phyloP scores from a whole-genome alignment of 2,888 invertebrate species.

The Catocala sponsa region DNA sequence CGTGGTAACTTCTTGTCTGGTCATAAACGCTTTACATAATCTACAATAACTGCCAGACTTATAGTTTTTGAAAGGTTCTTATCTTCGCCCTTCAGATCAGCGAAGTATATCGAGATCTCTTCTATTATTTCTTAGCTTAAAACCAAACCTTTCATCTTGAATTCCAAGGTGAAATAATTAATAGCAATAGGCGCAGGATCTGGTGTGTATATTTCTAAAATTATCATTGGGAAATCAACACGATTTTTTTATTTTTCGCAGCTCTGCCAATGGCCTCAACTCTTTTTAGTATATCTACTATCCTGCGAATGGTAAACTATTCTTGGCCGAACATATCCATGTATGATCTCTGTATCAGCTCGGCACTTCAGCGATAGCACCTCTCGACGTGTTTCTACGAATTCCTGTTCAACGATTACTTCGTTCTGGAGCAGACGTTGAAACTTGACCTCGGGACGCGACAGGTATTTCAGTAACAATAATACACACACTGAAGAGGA shows the following conservation, averaged over 20 bases:
- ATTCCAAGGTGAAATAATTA: constrained; percentile 38
- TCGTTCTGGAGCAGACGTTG: constrained; percentile 59
- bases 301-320: constrained; percentile 41
- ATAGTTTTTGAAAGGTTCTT: constrained; percentile 13
- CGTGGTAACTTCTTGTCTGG: constrained; percentile 64
- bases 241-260: constrained; percentile 52
- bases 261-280: constrained; percentile 52
- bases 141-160: constrained; percentile 45
- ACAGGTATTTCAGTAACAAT: constrained; percentile 50
- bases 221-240: constrained; percentile 59
- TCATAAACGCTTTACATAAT: constrained; percentile 66
- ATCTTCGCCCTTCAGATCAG: constrained; percentile 47
- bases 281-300: constrained; percentile 58
- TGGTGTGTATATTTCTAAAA: constrained; percentile 27
- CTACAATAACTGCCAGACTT: constrained; percentile 47
- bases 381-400: constrained; percentile 40
- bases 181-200: constrained; percentile 42
- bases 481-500: constrained; percentile 60
- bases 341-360: constrained; percentile 52
- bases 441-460: constrained; percentile 48
- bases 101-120: constrained; percentile 51
- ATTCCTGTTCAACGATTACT: constrained; percentile 56
- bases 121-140: constrained; percentile 57
- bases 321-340: constrained; percentile 50
- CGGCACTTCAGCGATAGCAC: constrained; percentile 46